Base-by-base conservation (phyloP, 1,140 invertebrate species). In the Drosophila melanica region DNA sequence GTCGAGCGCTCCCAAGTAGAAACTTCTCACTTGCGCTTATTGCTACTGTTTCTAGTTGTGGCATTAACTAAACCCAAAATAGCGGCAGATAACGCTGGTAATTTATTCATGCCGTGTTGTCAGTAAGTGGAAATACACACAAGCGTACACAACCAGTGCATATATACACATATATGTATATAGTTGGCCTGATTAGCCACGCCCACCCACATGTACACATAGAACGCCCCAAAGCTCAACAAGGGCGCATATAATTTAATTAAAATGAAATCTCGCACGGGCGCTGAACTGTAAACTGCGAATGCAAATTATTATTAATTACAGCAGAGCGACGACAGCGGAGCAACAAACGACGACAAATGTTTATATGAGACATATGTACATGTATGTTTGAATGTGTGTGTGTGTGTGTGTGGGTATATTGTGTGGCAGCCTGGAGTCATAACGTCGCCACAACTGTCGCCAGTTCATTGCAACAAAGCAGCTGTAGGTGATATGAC, bases 251-350 rank as follows among this genome's bases (percentile, higher is more conserved):
- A 70, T 75, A 70, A 75, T 75, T 75, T 75, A 75, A 75, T 75
- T 75, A 75, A 75, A 69, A 75, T 51, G 67, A 70, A 75, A 75
- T 75, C 67, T 70, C 66, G 18, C 59, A 70, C 67, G 66, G 66
- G 59, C 72, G 67, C 66, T 64, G 72, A 75, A 70, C 72, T 75
- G 59, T 60, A 63, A 74, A 74, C 66, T 63, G 58, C 57, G 66
- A 69, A 75, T 70, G 72, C 72, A 75, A 75, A 75, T 75, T 75
- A 75, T 75, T 75, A 75, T 64, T 75, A 75, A 75, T 75, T 75
- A 70, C 58, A 44, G 42, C 57, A 54, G 55, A 58, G 66, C 66
- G 55, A 59, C 70, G 55, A 63, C 66, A 75, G 58, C 48, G 44
- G 41, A 54, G 70, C 48, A 63, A 63, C 67, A 63, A 70, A 67